Evolutionary conservation across 2,797 vertebrate species (phyloP).

Genomic region (Pseudomugil tenellus): DNA sequence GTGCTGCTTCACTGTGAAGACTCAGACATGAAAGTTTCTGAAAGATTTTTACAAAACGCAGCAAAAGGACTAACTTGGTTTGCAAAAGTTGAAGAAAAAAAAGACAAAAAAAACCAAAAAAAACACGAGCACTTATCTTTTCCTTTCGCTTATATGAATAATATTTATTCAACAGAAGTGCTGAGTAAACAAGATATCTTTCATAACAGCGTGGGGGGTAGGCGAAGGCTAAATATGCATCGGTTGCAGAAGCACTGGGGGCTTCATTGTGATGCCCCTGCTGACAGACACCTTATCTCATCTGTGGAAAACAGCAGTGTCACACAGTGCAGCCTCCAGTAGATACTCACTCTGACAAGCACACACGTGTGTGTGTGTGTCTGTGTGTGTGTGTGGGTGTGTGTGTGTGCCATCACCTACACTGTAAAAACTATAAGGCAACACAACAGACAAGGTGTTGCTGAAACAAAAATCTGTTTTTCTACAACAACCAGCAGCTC

Average conservation of each 20-base stretch:
- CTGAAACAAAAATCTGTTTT: not conserved
- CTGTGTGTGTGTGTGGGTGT: no score
- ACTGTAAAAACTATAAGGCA: slow-evolving; percentile 13
- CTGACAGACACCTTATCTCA: slow-evolving; percentile 71
- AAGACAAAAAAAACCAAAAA: slow-evolving; percentile 31
- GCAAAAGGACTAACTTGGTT: slow-evolving; percentile 53
- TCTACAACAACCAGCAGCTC: not conserved
- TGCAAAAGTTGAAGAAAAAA: slow-evolving; percentile 39
- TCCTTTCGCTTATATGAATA: slow-evolving; percentile 54
- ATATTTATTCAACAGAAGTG: slow-evolving; percentile 68
- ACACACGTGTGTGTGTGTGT: not conserved
- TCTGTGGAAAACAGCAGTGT: slow-evolving; percentile 59
- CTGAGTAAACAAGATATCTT: slow-evolving; percentile 69
- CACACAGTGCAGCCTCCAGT: slow-evolving; percentile 46
- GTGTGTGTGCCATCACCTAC: slow-evolving; percentile 5
- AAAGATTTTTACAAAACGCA: slow-evolving; percentile 48
- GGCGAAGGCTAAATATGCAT: slow-evolving; percentile 67
- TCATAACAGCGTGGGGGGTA: slow-evolving; percentile 56
- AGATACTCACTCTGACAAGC: slow-evolving; percentile 16
- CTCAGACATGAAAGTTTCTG: slow-evolving; percentile 32
- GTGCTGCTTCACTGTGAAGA: slow-evolving; percentile 18
- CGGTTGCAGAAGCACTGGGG: slow-evolving; percentile 59
- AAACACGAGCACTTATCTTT: slow-evolving; percentile 57
- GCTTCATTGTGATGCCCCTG: slow-evolving; percentile 56
- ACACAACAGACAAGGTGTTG: slow-evolving; percentile 17